Evolutionary conservation across 1,140 invertebrate species (phyloP), one percentile per base, ranked within the genome.

Genomic region (Monomorium pharaonis): DNA sequence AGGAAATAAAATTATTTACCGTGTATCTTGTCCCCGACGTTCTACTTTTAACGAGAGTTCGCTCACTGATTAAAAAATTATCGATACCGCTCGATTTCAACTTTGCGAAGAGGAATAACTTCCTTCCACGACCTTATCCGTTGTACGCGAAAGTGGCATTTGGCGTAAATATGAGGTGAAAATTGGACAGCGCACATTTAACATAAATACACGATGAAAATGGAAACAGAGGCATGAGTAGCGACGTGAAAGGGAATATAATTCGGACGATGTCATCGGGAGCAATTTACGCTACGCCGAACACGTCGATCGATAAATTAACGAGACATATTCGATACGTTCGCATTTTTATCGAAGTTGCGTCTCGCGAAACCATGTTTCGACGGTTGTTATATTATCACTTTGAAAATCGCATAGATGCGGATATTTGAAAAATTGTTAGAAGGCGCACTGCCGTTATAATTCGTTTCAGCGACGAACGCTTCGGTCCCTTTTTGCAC

Each of bases 231-330:
- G 51, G 49, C 16, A 56, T 47, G 24, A 77, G 74, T n/a, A 37
- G 62, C 56, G 24, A 30, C 58, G 24, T 42, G 62, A 83, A 54
- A 72, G 70, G 67, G 51, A 58, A 74, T 83, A 58, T 83, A 83
- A 83, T 83, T 83, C 51, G 67, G 67, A 72, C 14, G 27, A 54
- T 74, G 67, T 83, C 84, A 67, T 84, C 84, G 87, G 51, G 49
- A 86, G 60, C 84, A 78, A 88, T 90, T 90, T 86, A 90, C 72
- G 80, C 65, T 63, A 72, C 67, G 87, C 81, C 75, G 70, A 77
- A 83, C 83, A 85, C 80, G 69, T 58, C 85, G 85, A 90, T 91
- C 89, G 89, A 91, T 89, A 87, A 91, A 90, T 91, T 89, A 88
- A 91, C 87, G 80, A 89, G 84, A 74, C 80, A 62, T 86, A 84